Percentiles rank a stretch among this genome's conserved stretches.
Evolutionary conservation across 2,888 invertebrate species (phyloP).

Genomic region (Nomada hirtipes): DNA sequence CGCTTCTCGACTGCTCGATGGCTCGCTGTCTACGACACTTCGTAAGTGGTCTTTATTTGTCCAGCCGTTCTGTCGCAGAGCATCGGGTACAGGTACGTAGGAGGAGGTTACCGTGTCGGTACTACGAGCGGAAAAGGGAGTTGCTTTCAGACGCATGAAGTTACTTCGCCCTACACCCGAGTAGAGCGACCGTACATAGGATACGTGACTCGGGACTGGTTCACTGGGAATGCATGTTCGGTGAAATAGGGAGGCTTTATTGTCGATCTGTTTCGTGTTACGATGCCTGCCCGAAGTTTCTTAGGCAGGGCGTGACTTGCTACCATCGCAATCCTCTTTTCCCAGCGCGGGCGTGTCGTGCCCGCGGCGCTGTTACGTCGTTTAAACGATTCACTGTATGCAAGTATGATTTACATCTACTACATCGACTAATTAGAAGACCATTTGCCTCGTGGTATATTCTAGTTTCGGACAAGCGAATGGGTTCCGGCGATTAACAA

Average conservation of each 20-base stretch:
- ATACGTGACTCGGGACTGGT: slow-evolving; percentile 60
- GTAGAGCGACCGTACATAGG: slow-evolving; percentile 46
- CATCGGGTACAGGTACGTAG: slow-evolving; percentile 13
- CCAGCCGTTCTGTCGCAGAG: slow-evolving; percentile 30
- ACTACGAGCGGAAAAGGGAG: slow-evolving; percentile 42
- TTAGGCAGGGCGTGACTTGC: background rate
- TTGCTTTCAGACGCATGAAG: slow-evolving; percentile 50
- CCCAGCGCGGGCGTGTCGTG: background rate
- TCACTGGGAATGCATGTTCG: slow-evolving; percentile 42
- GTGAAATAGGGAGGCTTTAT: slow-evolving; percentile 43
- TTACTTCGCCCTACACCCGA: slow-evolving; percentile 48
- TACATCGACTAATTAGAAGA: background rate
- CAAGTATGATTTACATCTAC: too few relatives aligned
- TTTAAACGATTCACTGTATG: background rate
- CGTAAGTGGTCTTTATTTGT: slow-evolving; percentile 69
- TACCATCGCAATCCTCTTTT: background rate
- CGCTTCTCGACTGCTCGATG: slow-evolving; percentile 55
- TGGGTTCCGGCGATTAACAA: background rate
- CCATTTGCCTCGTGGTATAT: background rate
- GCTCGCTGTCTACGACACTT: slow-evolving; percentile 62
- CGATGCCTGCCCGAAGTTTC: background rate
- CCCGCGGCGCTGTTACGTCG: too few relatives aligned
- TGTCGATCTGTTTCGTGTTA: slow-evolving; percentile 36
- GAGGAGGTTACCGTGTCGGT: slow-evolving; percentile 37
- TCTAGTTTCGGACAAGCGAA: background rate